Evolutionary conservation across 2,113 vertebrate genomes (phyloP).

Genomic region (Origma solitaria): DNA sequence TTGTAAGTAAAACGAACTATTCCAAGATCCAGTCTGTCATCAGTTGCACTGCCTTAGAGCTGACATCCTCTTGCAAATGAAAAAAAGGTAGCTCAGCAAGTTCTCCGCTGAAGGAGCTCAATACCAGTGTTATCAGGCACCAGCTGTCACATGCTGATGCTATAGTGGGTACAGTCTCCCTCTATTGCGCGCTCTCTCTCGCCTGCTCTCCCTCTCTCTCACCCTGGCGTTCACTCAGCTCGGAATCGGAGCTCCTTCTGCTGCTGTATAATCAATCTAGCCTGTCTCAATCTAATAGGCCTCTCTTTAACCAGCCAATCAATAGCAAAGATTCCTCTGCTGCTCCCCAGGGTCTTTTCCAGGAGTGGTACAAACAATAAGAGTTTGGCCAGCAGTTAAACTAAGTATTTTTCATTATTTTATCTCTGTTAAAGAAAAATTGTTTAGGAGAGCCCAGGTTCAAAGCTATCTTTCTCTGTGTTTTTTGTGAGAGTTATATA

Average conservation of each 20-base stretch:
- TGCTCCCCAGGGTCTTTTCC: constrained; percentile 60
- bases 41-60: constrained; percentile 49
- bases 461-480: not conserved
- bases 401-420: constrained; percentile 59
- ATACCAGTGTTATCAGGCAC: constrained; percentile 15
- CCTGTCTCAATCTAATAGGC: constrained; percentile 76
- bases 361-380: constrained; percentile 56
- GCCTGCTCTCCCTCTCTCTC: constrained; percentile 1
- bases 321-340: constrained; percentile 68
- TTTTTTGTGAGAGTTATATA: not conserved
- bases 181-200: not conserved
- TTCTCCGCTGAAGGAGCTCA: constrained; percentile 58
- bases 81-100: constrained; percentile 62
- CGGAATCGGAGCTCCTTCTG: constrained; percentile 60
- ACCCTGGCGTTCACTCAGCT: constrained; percentile 58
- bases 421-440: constrained; percentile 11
- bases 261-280: constrained; percentile 76
- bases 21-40: constrained; percentile 64
- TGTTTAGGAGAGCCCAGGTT: not conserved
- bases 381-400: constrained; percentile 69
- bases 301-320: constrained; percentile 80
- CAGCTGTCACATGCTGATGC: constrained; percentile 48
- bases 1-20: constrained; percentile 56
- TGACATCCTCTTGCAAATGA: constrained; percentile 54
- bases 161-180: not conserved